Conservation (phyloP, 2,797 vertebrate species). For the Crypturellus tataupa region DNA sequence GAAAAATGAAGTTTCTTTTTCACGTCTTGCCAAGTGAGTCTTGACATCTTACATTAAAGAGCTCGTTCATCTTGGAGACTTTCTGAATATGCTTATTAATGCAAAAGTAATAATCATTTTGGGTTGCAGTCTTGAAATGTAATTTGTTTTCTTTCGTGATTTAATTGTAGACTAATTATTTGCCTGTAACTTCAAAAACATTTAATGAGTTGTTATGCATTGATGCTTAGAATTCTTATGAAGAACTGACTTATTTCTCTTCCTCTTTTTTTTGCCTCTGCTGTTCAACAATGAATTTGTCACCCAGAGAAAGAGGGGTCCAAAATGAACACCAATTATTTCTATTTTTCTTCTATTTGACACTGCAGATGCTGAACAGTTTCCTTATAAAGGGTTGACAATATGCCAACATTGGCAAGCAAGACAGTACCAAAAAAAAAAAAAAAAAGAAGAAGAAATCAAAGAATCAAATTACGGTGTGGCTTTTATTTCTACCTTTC, state of each 20-base stretch:
- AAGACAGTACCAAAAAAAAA: background rate
- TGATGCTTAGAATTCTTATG: background rate
- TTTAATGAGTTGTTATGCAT: background rate
- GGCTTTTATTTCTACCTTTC: background rate
- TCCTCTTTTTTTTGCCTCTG: background rate
- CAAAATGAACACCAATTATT: background rate
- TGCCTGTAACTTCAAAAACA: background rate
- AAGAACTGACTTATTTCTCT: background rate
- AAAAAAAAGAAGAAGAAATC: too few relatives aligned
- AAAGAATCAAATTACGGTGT: background rate
- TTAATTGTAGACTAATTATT: background rate
- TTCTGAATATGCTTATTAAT: background rate
- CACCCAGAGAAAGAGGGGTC: background rate
- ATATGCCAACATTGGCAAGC: background rate
- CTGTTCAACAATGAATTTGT: background rate
- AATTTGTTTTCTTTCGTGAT: background rate
- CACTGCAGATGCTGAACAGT: background rate
- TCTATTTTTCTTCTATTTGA: constrained; percentile 9
- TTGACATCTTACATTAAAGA: background rate
- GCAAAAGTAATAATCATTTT: background rate
- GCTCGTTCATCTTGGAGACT: background rate
- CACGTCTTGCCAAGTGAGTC: background rate
- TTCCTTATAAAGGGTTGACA: background rate
- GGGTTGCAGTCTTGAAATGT: background rate
- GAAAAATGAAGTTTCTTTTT: background rate